Evolutionary conservation across 2,888 invertebrate genomes (phyloP), one percentile per base, ranked within the genome.

Genomic region (Hylaea fasciaria): DNA sequence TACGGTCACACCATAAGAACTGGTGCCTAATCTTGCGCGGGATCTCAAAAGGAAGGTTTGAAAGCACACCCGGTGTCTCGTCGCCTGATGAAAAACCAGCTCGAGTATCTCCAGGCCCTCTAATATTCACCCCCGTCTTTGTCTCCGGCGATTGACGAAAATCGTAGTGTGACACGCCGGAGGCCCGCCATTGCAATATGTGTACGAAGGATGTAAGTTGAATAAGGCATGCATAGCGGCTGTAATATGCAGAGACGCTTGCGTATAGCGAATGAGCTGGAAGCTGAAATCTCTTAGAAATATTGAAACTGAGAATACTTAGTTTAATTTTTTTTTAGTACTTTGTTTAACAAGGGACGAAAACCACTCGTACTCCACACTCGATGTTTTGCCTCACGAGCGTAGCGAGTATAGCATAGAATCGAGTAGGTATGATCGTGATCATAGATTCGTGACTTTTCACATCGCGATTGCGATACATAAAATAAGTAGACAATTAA

Each of bases 11-110:
- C 79, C 80, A 80, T 80, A 83, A 84, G 86, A 87, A 88, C 85
- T 85, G 85, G 89, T 88, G 91, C 91, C 91, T 91, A 91, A 91
- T 91, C 91, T 91, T 85, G 81, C 85, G 74, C 81, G 86, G 86
- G 83, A 91, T 91, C 91, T 91, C 86, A 89, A 91, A 91, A 91
- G 89, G 80, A 79, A 73, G 81, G 82, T 78, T 76, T 91, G 86
- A 91, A 91, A 86, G 89, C 81, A 77, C 77, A 78, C 80, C 78
- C 78, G 81, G 83, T 83, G 89, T 84, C 85, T 86, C 82, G 84
- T 86, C 82, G 84, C 78, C 82, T 91, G 91, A 90, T 91, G 91
- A 89, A 89, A 89, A 90, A 84, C 85, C 73, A 74, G 75, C 87
- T 91, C 78, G 74, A 90, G 90, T 88, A 91, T 86, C 78, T 80